These are phyloP conservation scores for Cenopis cana DNA, from an alignment of 2,888 invertebrate genomes.

Conservation along the genomic window DNA sequence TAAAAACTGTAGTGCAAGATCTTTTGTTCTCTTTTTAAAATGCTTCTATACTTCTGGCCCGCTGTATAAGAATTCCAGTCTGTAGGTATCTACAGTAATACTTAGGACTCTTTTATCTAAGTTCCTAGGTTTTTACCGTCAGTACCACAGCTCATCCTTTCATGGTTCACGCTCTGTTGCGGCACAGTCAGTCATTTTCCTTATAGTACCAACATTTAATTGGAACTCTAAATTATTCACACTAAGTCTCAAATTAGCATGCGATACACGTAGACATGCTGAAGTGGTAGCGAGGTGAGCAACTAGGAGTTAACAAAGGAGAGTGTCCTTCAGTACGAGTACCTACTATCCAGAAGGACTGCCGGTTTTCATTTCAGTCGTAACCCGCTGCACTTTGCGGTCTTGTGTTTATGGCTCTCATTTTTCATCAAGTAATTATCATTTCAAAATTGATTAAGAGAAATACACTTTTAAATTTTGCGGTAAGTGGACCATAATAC, in stretches of 20 bases:
- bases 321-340: slow-evolving; percentile 75
- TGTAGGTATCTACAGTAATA: slow-evolving; percentile 15
- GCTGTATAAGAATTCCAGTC: not conserved
- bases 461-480: not conserved
- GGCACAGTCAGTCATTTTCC: slow-evolving; percentile 67
- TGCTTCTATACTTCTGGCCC: not conserved
- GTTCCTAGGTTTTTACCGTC: slow-evolving; percentile 52
- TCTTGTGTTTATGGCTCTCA: slow-evolving; percentile 57
- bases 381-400: slow-evolving; percentile 56
- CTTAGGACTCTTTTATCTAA: slow-evolving; percentile 39
- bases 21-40: not conserved
- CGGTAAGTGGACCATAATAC: slow-evolving; percentile 22
- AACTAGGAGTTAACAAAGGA: slow-evolving; percentile 75
- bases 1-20: not conserved
- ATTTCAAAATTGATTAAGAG: too few relatives aligned
- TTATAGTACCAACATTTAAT: slow-evolving; percentile 59
- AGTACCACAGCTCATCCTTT: slow-evolving; percentile 57
- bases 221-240: slow-evolving; percentile 53
- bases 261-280: slow-evolving; percentile 37
- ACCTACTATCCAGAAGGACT: slow-evolving; percentile 70
- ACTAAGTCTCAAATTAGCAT: slow-evolving; percentile 47
- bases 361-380: slow-evolving; percentile 75
- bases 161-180: slow-evolving; percentile 80
- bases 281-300: slow-evolving; percentile 69
- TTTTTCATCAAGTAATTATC: slow-evolving; percentile 22